Conservation (phyloP, 2,113 vertebrate genomes). For the Arenaria interpres region DNA sequence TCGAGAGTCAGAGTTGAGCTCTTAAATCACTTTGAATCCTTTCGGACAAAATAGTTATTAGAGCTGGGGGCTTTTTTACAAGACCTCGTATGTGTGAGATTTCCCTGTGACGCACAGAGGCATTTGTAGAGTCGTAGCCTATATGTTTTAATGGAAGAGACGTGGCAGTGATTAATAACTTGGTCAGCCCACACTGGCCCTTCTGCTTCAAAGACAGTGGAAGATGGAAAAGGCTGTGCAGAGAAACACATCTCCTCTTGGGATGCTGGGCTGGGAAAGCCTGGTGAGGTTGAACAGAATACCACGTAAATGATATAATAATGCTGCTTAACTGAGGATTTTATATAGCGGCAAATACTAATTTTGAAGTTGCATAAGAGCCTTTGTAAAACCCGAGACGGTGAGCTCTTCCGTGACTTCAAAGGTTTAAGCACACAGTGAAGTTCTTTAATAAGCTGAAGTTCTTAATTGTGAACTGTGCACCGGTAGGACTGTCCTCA, state of each 20-base stretch:
- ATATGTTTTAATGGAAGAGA: not conserved
- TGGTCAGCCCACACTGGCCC: not conserved
- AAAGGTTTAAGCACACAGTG: not conserved
- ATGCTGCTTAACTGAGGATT: not conserved
- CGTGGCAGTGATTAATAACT: constrained; percentile 43
- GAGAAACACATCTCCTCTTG: not conserved
- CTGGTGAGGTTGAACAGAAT: not conserved
- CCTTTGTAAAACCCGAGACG: not conserved
- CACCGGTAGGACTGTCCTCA: accelerated
- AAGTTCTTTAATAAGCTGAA: not conserved
- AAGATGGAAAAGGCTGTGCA: not conserved
- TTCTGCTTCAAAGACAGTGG: not conserved
- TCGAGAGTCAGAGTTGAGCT: constrained; percentile 33
- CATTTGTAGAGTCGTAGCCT: not conserved
- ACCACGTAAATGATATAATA: accelerated
- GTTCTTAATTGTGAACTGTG: not conserved
- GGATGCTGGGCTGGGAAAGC: not conserved
- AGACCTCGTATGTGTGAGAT: not conserved
- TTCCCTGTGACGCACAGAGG: not conserved
- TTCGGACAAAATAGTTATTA: constrained; percentile 27
- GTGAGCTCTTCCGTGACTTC: not conserved
- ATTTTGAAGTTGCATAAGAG: not conserved
- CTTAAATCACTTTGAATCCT: constrained; percentile 48
- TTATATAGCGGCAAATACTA: not conserved
- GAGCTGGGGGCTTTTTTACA: constrained; percentile 9